Evolutionary conservation across 2,888 invertebrate genomes (phyloP).

Genomic region (Chloroclysta siterata): DNA sequence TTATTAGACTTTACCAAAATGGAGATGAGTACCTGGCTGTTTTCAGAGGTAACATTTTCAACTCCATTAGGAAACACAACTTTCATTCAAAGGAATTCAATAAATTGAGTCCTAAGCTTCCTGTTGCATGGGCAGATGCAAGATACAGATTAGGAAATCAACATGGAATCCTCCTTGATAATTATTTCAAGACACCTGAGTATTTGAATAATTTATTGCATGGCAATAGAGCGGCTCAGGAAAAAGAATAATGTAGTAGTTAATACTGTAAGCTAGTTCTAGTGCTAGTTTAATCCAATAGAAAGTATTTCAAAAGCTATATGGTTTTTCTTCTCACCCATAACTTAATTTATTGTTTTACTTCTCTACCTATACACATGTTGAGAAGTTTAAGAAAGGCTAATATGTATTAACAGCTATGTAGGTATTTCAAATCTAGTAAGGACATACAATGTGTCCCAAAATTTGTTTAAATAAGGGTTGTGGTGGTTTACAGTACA

Average conservation of each 20-base stretch:
- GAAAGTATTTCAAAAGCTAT: not conserved
- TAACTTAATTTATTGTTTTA: no score
- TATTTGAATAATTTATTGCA: slow-evolving; percentile 67
- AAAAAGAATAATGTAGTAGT: slow-evolving; percentile 15
- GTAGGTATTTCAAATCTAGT: no score
- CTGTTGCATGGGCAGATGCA: slow-evolving; percentile 73
- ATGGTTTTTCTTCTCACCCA: not conserved
- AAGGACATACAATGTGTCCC: no score
- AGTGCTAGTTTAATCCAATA: not conserved
- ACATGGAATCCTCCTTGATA: slow-evolving; percentile 70
- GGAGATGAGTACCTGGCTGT: slow-evolving; percentile 75
- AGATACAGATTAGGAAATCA: slow-evolving; percentile 70
- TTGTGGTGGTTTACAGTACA: no score
- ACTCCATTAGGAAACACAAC: slow-evolving; percentile 63
- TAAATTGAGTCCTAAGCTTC: slow-evolving; percentile 62
- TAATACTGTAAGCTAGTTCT: not conserved
- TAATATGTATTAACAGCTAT: no score
- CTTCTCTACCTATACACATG: no score
- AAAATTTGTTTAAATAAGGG: no score
- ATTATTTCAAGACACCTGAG: slow-evolving; percentile 76
- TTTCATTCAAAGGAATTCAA: slow-evolving; percentile 71
- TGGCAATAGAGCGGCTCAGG: slow-evolving; percentile 52
- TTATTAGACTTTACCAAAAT: slow-evolving; percentile 70
- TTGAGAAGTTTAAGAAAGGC: no score
- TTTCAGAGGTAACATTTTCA: slow-evolving; percentile 66